These are phyloP conservation scores for Ranitomeya variabilis DNA, from an alignment of 2,113 vertebrate species.

Conservation along the genomic window DNA sequence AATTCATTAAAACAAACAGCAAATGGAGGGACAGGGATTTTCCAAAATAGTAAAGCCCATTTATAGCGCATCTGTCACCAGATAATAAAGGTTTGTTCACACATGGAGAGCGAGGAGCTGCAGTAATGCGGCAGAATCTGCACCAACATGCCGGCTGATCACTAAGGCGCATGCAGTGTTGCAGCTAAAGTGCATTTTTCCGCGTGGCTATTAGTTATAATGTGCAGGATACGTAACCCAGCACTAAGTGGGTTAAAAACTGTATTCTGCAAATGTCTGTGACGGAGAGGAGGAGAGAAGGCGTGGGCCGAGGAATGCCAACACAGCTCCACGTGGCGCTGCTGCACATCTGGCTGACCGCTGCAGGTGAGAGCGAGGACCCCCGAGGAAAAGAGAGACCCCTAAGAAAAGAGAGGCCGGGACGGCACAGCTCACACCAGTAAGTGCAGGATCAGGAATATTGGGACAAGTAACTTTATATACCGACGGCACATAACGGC, in stretches of 20 bases:
- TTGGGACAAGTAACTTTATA: background rate
- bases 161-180: no score
- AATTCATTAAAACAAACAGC: no score
- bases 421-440: background rate
- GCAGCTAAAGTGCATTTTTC: no score
- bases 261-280: background rate
- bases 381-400: background rate
- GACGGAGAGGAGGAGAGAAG: background rate
- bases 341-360: conserved; percentile 9
- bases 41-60: no score
- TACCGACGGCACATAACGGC: background rate
- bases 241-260: background rate
- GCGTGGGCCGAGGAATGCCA: conserved; percentile 5
- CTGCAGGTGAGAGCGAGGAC: conserved; percentile 11
- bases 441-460: background rate
- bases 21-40: no score
- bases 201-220: no score
- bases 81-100: no score
- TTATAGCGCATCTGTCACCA: no score
- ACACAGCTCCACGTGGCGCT: conserved; percentile 37
- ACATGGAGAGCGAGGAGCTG: no score
- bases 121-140: no score
- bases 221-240: no score
- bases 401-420: background rate
- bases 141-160: no score